A percentile compares a stretch with the other conserved stretches of the same genome.
phyloP scores from a whole-genome alignment of 2,113 vertebrate genomes.

The Alaudala cheleensis region DNA sequence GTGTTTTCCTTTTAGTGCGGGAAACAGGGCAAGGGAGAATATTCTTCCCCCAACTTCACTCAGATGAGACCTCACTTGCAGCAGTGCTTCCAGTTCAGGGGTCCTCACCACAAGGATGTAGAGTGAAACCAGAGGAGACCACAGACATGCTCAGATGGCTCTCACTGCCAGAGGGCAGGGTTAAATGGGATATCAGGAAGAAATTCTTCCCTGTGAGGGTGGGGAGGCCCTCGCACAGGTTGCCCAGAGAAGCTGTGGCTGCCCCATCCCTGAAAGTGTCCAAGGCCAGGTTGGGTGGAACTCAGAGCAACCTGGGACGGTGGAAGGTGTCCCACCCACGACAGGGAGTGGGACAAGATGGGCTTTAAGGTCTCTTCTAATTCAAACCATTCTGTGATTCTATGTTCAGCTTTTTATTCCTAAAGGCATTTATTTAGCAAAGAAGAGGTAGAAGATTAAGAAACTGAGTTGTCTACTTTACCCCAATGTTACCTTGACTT shows the following conservation, averaged over 20 bases:
- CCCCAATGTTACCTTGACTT: background rate
- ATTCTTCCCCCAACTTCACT: background rate
- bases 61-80: background rate
- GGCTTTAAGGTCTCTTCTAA: background rate
- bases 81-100: background rate
- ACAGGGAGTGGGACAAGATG: background rate
- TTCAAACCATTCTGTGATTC: background rate
- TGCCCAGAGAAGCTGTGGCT: background rate
- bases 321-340: background rate
- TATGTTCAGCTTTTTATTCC: background rate
- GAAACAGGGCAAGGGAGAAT: background rate
- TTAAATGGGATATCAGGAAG: background rate
- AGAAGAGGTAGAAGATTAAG: background rate
- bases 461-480: background rate
- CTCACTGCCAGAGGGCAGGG: background rate
- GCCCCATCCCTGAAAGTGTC: background rate
- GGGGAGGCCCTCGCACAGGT: background rate
- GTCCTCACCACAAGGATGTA: background rate
- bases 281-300: rapidly evolving
- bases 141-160: background rate
- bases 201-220: background rate
- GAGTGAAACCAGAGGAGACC: background rate
- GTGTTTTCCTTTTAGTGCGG: background rate
- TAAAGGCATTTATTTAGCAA: background rate
- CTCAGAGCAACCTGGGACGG: background rate